Conservation (phyloP, 30 jellyfish, hydroid and myxozoan genomes). For the Turritopsis rubra region DNA sequence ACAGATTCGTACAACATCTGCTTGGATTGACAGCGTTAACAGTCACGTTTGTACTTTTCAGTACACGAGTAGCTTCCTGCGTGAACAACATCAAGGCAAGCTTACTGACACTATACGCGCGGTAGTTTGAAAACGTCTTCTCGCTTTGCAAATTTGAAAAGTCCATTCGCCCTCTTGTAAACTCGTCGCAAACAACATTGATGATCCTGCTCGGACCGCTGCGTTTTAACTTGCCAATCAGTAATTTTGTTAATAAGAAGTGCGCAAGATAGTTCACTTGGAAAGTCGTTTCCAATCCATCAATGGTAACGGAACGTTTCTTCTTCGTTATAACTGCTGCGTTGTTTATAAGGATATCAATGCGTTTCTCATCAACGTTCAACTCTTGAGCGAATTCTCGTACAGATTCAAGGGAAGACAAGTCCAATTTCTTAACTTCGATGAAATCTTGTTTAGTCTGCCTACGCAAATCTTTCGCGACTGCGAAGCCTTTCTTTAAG, state of each 20-base stretch:
- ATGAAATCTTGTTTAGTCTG: constrained; percentile 20
- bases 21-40: constrained; percentile 43
- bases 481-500: constrained; percentile 28
- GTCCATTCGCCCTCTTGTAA: constrained; percentile 19
- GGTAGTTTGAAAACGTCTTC: background rate
- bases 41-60: constrained; percentile 6
- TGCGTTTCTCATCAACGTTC: background rate
- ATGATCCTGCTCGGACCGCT: constrained; percentile 15
- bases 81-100: constrained; percentile 32
- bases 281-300: constrained; percentile 18
- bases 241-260: constrained; percentile 24
- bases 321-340: constrained; percentile 26
- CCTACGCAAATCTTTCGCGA: constrained; percentile 26
- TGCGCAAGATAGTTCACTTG: constrained; percentile 42
- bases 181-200: constrained; percentile 35
- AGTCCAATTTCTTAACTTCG: constrained; percentile 32
- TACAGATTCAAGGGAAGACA: constrained; percentile 32
- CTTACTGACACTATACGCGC: constrained; percentile 21
- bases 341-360: constrained; percentile 21
- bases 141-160: constrained; percentile 19
- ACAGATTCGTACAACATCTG: background rate
- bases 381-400: constrained; percentile 25
- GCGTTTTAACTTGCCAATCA: constrained; percentile 12
- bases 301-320: constrained; percentile 21
- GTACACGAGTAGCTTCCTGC: background rate